Evolutionary conservation across 2,888 invertebrate genomes (phyloP).

Genomic region (Tryphoninae sp.): DNA sequence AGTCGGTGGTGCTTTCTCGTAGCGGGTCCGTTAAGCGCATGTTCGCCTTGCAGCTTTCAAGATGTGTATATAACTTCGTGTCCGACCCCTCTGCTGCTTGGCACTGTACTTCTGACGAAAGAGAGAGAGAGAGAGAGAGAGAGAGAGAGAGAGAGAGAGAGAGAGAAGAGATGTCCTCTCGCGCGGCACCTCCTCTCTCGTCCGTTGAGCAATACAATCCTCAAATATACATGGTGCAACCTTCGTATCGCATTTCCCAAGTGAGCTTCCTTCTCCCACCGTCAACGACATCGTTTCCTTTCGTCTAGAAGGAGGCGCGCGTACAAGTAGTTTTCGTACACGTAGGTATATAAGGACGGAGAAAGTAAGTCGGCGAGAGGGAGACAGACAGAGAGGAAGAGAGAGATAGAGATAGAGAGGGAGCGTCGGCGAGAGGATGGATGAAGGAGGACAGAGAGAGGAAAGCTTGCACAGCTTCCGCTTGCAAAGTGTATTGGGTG

Average conservation of each 20-base stretch:
- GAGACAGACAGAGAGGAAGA: conserved; percentile 13
- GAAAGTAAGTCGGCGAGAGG: conserved; percentile 37
- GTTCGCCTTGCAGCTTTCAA: conserved; percentile 3
- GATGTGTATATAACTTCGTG: conserved; percentile 16
- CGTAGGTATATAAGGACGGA: neutral
- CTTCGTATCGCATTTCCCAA: conserved; percentile 78
- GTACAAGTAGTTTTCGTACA: conserved; percentile 42
- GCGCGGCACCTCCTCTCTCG: conserved; percentile 49
- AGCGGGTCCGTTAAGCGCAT: neutral
- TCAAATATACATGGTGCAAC: conserved; percentile 78
- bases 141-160: neutral
- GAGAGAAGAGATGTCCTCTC: conserved; percentile 58
- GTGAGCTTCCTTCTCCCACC: conserved; percentile 70
- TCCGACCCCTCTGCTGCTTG: conserved; percentile 4
- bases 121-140: neutral
- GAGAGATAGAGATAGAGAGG: conserved; percentile 26
- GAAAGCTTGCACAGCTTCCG: conserved; percentile 11
- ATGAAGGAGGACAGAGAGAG: conserved; percentile 3
- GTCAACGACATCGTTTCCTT: conserved; percentile 70
- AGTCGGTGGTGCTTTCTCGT: neutral
- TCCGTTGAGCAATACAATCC: conserved; percentile 61
- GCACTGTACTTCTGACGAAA: neutral
- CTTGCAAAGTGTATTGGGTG: conserved; percentile 47
- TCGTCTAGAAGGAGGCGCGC: conserved; percentile 51
- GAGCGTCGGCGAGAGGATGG: neutral